Conservation (phyloP, 2,888 invertebrate species). For the Mythimna impura region DNA sequence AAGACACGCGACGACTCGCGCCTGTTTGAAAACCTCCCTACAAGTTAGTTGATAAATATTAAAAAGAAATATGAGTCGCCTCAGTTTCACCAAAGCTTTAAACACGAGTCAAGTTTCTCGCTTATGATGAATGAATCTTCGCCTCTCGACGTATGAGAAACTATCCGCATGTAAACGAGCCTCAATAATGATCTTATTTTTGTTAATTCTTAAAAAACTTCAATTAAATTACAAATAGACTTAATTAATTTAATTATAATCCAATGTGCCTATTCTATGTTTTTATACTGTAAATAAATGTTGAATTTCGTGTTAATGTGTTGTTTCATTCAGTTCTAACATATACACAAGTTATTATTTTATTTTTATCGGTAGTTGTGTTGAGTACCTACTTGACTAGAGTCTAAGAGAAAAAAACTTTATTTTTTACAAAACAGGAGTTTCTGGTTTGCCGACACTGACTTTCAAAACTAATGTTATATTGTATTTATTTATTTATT, state of each 20-base stretch:
- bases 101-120: not conserved
- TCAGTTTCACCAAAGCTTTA: not conserved
- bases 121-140: not conserved
- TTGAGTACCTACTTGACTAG: too few relatives aligned
- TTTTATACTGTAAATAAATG: conserved; percentile 54
- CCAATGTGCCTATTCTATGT: conserved; percentile 33
- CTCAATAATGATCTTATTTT: not conserved
- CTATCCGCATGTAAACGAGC: not conserved
- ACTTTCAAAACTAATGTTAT: too few relatives aligned
- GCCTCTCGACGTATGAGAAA: not conserved
- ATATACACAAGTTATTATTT: too few relatives aligned
- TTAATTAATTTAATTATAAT: conserved; percentile 18
- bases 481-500: too few relatives aligned
- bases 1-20: not conserved
- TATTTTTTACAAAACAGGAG: too few relatives aligned
- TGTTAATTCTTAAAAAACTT: not conserved
- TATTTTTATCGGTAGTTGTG: too few relatives aligned
- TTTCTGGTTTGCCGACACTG: too few relatives aligned
- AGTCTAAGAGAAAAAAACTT: too few relatives aligned
- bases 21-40: not conserved
- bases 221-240: not conserved
- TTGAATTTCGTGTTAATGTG: conserved; percentile 15
- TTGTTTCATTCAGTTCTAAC: conserved; percentile 14
- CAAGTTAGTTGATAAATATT: not conserved
- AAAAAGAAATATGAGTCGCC: not conserved